Evolutionary conservation across 2,888 invertebrate genomes (phyloP).

Genomic region (Lepidochitona cinerea): DNA sequence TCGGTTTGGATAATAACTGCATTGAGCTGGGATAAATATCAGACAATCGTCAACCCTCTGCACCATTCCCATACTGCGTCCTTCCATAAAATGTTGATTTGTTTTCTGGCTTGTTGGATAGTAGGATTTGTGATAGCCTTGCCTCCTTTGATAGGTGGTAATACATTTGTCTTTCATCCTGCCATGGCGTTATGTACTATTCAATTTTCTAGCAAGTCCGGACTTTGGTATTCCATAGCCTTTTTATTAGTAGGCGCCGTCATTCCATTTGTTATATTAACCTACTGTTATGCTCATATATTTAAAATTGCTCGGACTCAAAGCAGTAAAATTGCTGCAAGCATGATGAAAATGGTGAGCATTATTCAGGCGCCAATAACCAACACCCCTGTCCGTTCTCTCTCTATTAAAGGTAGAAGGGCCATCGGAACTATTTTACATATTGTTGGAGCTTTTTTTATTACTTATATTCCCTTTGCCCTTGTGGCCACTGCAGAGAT

Average conservation of each 20-base stretch:
- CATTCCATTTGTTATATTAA: slow-evolving; percentile 52
- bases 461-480: slow-evolving; percentile 58
- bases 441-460: slow-evolving; percentile 51
- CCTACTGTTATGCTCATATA: slow-evolving; percentile 62
- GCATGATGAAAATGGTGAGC: slow-evolving; percentile 63
- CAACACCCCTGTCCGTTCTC: slow-evolving; percentile 21
- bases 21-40: slow-evolving; percentile 63
- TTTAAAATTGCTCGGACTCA: slow-evolving; percentile 60
- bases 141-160: slow-evolving; percentile 53
- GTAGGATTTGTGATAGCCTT: slow-evolving; percentile 43
- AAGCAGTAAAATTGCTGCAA: slow-evolving; percentile 61
- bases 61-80: slow-evolving; percentile 58
- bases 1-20: slow-evolving; percentile 56
- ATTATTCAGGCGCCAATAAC: slow-evolving; percentile 60
- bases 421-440: slow-evolving; percentile 63
- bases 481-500: slow-evolving; percentile 44
- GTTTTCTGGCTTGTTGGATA: slow-evolving; percentile 51
- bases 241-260: slow-evolving; percentile 45
- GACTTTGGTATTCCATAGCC: slow-evolving; percentile 46
- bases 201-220: slow-evolving; percentile 35
- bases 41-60: slow-evolving; percentile 58
- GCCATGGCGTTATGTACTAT: slow-evolving; percentile 54
- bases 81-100: slow-evolving; percentile 47
- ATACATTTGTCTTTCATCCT: slow-evolving; percentile 43
- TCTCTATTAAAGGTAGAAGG: slow-evolving; percentile 53